Evolutionary conservation across 2,888 invertebrate genomes (phyloP).

Genomic region (Pristionchus fissidentatus): DNA sequence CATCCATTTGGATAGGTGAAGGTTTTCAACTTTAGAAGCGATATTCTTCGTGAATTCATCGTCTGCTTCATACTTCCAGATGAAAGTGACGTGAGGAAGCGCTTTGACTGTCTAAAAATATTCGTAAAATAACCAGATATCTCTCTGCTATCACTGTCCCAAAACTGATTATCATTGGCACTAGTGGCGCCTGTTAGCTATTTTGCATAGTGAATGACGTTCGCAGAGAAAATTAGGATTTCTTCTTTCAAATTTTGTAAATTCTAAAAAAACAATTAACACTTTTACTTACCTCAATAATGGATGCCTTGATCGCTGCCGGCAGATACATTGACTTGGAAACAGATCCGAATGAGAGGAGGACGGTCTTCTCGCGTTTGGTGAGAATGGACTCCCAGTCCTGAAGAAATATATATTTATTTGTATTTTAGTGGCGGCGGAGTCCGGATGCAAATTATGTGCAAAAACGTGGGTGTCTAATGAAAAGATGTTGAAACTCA

Average conservation of each 20-base stretch:
- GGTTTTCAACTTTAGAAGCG: background rate
- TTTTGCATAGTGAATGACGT: too few relatives aligned
- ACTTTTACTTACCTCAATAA: background rate
- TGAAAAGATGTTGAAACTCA: background rate
- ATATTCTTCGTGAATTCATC: conserved; percentile 10
- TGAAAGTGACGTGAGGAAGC: conserved; percentile 25
- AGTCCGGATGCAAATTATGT: too few relatives aligned
- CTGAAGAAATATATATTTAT: too few relatives aligned
- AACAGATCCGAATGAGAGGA: conserved; percentile 17
- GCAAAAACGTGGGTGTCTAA: too few relatives aligned
- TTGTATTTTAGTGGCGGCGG: background rate
- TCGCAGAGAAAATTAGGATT: too few relatives aligned
- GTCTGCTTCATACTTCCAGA: conserved; percentile 37
- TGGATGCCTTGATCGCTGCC: background rate
- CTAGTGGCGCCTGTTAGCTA: too few relatives aligned
- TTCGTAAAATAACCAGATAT: too few relatives aligned
- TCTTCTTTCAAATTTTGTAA: too few relatives aligned
- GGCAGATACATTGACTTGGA: background rate
- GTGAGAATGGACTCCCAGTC: conserved; percentile 1
- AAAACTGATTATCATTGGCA: too few relatives aligned
- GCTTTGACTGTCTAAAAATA: background rate
- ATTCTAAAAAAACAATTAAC: background rate
- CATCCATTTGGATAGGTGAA: conserved; percentile 6
- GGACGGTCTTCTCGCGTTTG: background rate
- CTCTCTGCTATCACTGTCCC: too few relatives aligned